These are phyloP conservation scores for Lepisosteus oculatus DNA, from an alignment of 2,113 vertebrate species.

Conservation along the genomic window DNA sequence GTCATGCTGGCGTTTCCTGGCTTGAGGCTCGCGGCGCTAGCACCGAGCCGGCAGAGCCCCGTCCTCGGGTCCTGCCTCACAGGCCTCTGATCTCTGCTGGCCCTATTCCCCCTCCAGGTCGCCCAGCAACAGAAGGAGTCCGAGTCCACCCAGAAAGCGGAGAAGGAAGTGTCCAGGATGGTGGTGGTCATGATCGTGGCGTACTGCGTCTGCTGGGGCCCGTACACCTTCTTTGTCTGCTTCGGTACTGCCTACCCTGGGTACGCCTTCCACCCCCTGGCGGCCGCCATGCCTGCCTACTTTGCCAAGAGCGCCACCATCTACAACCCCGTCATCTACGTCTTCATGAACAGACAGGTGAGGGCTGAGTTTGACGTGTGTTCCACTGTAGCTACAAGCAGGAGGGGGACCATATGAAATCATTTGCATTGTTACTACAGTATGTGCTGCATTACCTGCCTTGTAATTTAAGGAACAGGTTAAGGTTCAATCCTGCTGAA, in stretches of 20 bases:
- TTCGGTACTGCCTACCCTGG: conserved; percentile 78
- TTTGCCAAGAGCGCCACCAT: conserved; percentile 90
- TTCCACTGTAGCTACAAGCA: too few relatives aligned
- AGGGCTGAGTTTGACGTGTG: conserved; percentile 1
- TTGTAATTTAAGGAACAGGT: too few relatives aligned
- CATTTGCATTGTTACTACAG: too few relatives aligned
- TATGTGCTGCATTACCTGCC: too few relatives aligned
- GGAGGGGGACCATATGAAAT: too few relatives aligned
- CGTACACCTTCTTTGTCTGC: conserved; percentile 77
- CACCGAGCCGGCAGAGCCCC: too few relatives aligned
- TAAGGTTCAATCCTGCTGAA: too few relatives aligned
- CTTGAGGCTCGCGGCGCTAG: too few relatives aligned
- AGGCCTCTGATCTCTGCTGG: neutral
- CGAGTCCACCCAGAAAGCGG: conserved; percentile 86
- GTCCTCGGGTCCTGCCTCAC: neutral
- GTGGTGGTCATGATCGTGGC: conserved; percentile 79
- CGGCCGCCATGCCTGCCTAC: conserved; percentile 77
- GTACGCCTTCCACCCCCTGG: conserved; percentile 80
- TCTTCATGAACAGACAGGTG: conserved; percentile 90
- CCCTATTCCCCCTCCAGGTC: conserved; percentile 58
- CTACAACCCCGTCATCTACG: conserved; percentile 85
- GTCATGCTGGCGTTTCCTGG: too few relatives aligned
- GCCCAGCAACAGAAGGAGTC: conserved; percentile 85
- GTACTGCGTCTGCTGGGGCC: conserved; percentile 78
- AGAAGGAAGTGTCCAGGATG: conserved; percentile 85